Evolutionary conservation across 2,113 vertebrate genomes (phyloP), one percentile per base, ranked within the genome.

Genomic region (Halcyon malimbica): DNA sequence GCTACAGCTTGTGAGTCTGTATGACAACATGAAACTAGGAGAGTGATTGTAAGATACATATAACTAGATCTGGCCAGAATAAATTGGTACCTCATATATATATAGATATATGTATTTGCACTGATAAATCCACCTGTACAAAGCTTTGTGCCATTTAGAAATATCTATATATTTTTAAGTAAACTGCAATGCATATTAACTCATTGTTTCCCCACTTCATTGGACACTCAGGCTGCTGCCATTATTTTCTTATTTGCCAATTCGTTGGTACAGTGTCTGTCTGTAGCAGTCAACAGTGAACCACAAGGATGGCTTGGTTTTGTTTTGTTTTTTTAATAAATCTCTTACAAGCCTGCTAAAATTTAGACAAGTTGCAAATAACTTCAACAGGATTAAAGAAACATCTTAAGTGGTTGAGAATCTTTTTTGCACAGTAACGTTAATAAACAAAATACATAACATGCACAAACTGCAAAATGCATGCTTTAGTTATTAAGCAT

Each of bases 401-500:
- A 48, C 51, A 37, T 64, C 89, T 78, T 83, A 48, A 88, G 88
- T 94, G 89, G 63, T 63, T 28, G 26, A 90, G 93, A 91, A 82
- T 48, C 56, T 25, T 86, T 80, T 95, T 95, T 96, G 92, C 96
- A 95, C 94, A 94, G 21, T 92, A 95, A 93, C 69, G 75, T 94
- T 93, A 91, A 89, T 41, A 89, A 84, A 90, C 54, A 93, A 96
- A 94, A 64, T 80, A 15, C 2, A 31, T 88, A 96, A 41, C 54
- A 67, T 96, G 76, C 97, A 84, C 96, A 96, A 89, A 93, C 94
- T 92, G 50, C 65, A 70, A 76, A 84, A 31, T 97, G 98, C 98
- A 98, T 97, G 98, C 97, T 97, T 97, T 91, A 94, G 86, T 77
- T 90, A 76, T 53, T 92, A 97, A 98, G 98, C 97, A 97, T 98